phyloP scores from a whole-genome alignment of 1,140 invertebrate genomes.

The Drosophila rufa region DNA sequence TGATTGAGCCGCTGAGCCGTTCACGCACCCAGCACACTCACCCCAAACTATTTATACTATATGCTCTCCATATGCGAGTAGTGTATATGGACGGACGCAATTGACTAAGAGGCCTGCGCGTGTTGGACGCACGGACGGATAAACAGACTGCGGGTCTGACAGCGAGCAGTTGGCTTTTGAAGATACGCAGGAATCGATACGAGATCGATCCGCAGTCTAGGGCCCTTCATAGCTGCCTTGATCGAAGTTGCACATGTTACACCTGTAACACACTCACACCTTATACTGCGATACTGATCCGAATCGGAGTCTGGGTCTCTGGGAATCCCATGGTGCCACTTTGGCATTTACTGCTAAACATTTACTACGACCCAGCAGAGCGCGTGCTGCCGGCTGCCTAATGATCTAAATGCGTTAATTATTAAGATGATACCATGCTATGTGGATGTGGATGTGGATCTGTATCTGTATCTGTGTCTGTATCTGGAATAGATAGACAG shows the following conservation, averaged over 20 bases:
- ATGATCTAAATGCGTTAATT: conserved; percentile 75
- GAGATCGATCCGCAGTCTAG: conserved; percentile 11
- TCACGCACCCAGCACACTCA: conserved; percentile 30
- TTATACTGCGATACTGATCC: background rate
- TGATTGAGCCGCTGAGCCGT: conserved; percentile 30
- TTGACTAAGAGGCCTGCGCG: conserved; percentile 70
- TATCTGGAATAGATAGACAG: conserved; percentile 9
- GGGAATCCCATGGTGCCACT: conserved; percentile 16
- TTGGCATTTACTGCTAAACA: conserved; percentile 65
- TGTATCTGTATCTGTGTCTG: background rate
- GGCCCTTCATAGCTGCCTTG: conserved; percentile 17
- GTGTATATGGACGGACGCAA: conserved; percentile 21
- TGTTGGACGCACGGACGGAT: conserved; percentile 60
- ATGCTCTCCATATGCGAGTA: conserved; percentile 3
- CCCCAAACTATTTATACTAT: conserved; percentile 10
- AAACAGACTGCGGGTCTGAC: conserved; percentile 64
- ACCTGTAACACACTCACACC: background rate
- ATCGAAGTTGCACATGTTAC: conserved; percentile 27
- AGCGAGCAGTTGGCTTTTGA: conserved; percentile 14
- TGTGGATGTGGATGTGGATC: conserved; percentile 7
- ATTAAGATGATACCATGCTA: conserved; percentile 55
- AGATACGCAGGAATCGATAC: conserved; percentile 11
- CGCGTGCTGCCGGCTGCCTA: conserved; percentile 56
- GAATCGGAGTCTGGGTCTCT: background rate
- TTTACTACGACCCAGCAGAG: conserved; percentile 25